These are phyloP conservation scores for Rhinichthys klamathensis DNA, from an alignment of 2,113 vertebrate species.

Conservation along the genomic window DNA sequence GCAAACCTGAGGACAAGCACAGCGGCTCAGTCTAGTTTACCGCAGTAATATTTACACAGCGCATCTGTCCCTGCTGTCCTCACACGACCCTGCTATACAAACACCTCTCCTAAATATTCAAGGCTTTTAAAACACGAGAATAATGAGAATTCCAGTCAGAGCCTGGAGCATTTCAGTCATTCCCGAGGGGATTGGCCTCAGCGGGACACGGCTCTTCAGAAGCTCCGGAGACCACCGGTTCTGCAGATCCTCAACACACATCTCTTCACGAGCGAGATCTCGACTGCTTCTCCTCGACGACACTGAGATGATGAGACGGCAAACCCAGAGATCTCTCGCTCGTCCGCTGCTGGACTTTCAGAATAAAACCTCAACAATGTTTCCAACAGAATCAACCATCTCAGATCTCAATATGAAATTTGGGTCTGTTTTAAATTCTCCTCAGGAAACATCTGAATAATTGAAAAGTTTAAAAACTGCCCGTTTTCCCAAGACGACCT, in stretches of 20 bases:
- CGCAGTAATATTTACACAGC: constrained; percentile 14
- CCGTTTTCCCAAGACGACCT: neutral
- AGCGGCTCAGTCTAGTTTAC: constrained; percentile 11
- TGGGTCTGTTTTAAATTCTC: neutral
- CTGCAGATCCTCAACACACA: neutral
- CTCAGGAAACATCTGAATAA: neutral
- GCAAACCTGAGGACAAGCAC: neutral
- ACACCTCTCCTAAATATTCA: neutral
- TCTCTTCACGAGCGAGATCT: no score
- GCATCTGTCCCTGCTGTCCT: neutral
- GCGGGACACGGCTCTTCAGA: constrained; percentile 35
- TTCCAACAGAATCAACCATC: neutral
- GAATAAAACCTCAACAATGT: neutral
- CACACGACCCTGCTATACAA: neutral
- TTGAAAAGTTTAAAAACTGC: neutral
- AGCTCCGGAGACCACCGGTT: constrained; percentile 21
- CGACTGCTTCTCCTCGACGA: neutral
- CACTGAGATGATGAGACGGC: no score
- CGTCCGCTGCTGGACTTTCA: neutral
- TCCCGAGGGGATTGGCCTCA: constrained; percentile 37
- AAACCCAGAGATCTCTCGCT: no score
- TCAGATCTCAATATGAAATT: neutral
- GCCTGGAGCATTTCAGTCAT: neutral
- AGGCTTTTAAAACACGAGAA: neutral
- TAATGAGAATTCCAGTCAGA: neutral